These are phyloP conservation scores for Strix uralensis DNA, from an alignment of 2,113 vertebrate genomes.

Conservation along the genomic window DNA sequence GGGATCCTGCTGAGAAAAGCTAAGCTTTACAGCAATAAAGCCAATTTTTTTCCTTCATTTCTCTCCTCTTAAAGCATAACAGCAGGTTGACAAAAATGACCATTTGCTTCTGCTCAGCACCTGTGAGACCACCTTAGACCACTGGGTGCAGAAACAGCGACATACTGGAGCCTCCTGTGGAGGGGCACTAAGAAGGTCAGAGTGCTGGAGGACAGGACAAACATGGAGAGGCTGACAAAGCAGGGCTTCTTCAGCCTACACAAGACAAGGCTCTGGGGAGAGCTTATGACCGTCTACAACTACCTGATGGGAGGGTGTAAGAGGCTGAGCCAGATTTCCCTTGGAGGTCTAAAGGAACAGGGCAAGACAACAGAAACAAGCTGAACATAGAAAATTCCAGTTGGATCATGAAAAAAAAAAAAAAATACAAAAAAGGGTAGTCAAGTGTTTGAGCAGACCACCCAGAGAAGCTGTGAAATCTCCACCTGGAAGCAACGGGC, in stretches of 20 bases:
- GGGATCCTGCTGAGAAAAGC: not conserved
- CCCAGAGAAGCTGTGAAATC: not conserved
- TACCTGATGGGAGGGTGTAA: not conserved
- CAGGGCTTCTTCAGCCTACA: not conserved
- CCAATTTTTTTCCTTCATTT: not conserved
- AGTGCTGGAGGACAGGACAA: not conserved
- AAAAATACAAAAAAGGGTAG: not conserved
- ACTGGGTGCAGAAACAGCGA: not conserved
- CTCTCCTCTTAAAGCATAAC: not conserved
- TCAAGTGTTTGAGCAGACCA: not conserved
- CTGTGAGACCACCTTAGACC: not conserved
- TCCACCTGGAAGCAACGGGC: not conserved
- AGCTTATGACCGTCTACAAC: not conserved
- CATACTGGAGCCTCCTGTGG: not conserved
- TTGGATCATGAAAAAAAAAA: not conserved
- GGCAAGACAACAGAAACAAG: not conserved
- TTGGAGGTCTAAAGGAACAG: not conserved
- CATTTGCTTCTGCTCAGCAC: accelerated
- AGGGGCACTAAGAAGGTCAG: not conserved
- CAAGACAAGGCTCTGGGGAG: not conserved
- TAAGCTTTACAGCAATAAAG: not conserved
- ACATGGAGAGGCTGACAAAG: not conserved
- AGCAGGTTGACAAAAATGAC: not conserved
- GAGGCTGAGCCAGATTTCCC: not conserved
- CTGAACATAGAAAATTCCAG: not conserved